Evolutionary conservation across 1,140 invertebrate genomes (phyloP), one percentile per base, ranked within the genome.

Genomic region (Hetaerina americana): DNA sequence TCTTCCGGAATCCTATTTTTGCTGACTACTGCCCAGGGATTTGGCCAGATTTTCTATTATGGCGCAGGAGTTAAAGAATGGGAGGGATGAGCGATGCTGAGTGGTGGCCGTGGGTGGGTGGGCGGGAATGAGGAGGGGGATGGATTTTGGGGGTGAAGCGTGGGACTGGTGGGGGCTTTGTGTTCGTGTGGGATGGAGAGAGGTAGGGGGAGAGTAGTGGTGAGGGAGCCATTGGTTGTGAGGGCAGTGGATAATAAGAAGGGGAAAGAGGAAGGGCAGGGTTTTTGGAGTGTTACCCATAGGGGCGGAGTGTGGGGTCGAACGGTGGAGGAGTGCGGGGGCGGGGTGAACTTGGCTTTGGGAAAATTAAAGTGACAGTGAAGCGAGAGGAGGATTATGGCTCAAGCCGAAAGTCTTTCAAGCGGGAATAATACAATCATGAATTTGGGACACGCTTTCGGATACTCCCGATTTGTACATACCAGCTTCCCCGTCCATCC

Each of bases 321-420:
- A n/a, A n/a, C n/a, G n/a, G n/a, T n/a, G n/a, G n/a, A n/a, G n/a
- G n/a, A n/a, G n/a, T n/a, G n/a, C n/a, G n/a, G n/a, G n/a, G n/a
- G n/a, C n/a, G n/a, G n/a, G n/a, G n/a, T n/a, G 22, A 57, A n/a
- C 40, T 57, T 57, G 22, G 22, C 71, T 73, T 71, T 25, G 73
- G 73, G 70, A 73, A 73, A 73, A 73, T 73, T 73, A 73, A 71
- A 73, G 70, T 73, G 73, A 73, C 70, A 73, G 66, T 71, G 73
- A 49, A 73, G 73, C 73, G 73, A 57, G 68, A 73, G 57, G 68
- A 67, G 69, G 68, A 70, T 29, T 72, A 25, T 66, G 27, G 66
- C 8, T 18, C 5, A 25, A 66, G 24, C 29, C 27, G 15, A 25
- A 26, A 28, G 29, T 57, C 27, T 70, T 57, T 31, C n/a, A 70